Percentiles rank a stretch among this genome's conserved stretches.
Evolutionary conservation across 2,113 vertebrate species (phyloP).

Genomic region (Planiliza haematocheilus): DNA sequence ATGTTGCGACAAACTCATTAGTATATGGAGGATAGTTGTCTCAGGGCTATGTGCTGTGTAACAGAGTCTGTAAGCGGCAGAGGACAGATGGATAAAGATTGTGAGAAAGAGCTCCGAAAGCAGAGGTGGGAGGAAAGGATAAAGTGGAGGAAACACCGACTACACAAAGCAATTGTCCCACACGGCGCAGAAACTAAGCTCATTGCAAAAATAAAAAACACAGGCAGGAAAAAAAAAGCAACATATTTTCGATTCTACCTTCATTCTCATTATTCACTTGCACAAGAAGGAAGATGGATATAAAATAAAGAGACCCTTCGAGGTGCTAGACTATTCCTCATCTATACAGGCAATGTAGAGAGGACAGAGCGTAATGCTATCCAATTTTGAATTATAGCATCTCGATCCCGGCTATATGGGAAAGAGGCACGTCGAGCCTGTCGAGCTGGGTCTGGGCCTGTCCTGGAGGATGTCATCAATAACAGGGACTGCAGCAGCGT

Average conservation of each 20-base stretch:
- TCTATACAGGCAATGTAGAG: slow-evolving; percentile 53
- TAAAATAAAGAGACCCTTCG: slow-evolving; percentile 29
- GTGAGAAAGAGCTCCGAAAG: slow-evolving; percentile 22
- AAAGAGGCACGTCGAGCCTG: slow-evolving; percentile 54
- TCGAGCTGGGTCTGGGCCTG: slow-evolving; percentile 54
- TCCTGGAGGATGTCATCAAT: slow-evolving; percentile 77
- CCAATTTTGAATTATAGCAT: slow-evolving; percentile 70
- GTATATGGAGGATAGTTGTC: slow-evolving; percentile 36
- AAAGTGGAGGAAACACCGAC: slow-evolving; percentile 10
- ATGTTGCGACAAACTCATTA: slow-evolving; percentile 55
- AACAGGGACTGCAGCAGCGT: slow-evolving; percentile 66
- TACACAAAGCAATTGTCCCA: slow-evolving; percentile 35
- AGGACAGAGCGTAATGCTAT: slow-evolving; percentile 58
- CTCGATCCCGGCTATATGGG: slow-evolving; percentile 51
- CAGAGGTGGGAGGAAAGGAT: slow-evolving; percentile 2
- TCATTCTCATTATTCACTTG: slow-evolving; percentile 48
- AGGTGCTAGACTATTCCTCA: slow-evolving; percentile 40
- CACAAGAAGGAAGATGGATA: slow-evolving; percentile 30
- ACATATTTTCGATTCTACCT: slow-evolving; percentile 40
- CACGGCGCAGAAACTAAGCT: slow-evolving; percentile 22
- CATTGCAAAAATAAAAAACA: slow-evolving; percentile 41
- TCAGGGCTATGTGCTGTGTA: slow-evolving; percentile 40
- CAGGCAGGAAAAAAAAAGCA: slow-evolving; percentile 16
- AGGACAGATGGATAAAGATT: slow-evolving; percentile 22
- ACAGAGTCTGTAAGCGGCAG: slow-evolving; percentile 31